Base-by-base conservation (phyloP, 2,797 vertebrate genomes). In the Capromys pilorides region DNA sequence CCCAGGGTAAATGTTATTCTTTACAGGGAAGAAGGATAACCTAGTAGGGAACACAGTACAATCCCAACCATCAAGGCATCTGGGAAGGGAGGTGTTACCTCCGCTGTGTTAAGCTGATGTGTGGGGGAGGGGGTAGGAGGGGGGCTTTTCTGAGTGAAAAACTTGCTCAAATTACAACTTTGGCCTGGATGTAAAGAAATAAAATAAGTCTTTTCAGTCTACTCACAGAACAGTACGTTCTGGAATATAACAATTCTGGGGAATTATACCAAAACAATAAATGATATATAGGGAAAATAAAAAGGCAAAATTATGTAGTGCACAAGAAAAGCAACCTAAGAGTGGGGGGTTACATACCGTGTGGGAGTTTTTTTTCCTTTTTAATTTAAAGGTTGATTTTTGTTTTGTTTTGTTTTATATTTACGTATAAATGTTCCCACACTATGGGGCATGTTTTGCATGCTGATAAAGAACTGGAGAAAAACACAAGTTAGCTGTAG, bases 1-100 rank as follows among this genome's bases (percentile, higher is more conserved):
- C 99, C 99, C 99, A 99, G 99, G 99, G 99, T 99, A 99, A 99
- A 99, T 98, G 98, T 98, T 99, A 98, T 99, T 99, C 99, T 99
- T 99, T 99, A 98, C 98, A 98, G 98, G 98, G 99, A 99, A 99
- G 99, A 98, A 99, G 99, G 99, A 98, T 99, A 98, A 98, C 99
- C 98, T 99, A 99, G 98, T 99, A 98, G 98, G 98, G 98, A 98
- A 99, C 98, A 98, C 98, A 97, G 97, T 98, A 98, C 98, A 99
- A 96, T 99, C 98, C 98, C 98, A 98, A 98, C 98, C 99, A 98
- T 99, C 98, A 98, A 98, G 99, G 98, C 98, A 98, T 99, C 99
- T n/a, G 99, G 99, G 99, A 99, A 99, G 99, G 99, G 99, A 99
- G 98, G 98, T 98, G 98, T 98, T 99, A 99, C 98, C 97, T 97